Evolutionary conservation across 2,888 invertebrate genomes (phyloP), one percentile per base, ranked within the genome.

Genomic region (Melitaea athalia): DNA sequence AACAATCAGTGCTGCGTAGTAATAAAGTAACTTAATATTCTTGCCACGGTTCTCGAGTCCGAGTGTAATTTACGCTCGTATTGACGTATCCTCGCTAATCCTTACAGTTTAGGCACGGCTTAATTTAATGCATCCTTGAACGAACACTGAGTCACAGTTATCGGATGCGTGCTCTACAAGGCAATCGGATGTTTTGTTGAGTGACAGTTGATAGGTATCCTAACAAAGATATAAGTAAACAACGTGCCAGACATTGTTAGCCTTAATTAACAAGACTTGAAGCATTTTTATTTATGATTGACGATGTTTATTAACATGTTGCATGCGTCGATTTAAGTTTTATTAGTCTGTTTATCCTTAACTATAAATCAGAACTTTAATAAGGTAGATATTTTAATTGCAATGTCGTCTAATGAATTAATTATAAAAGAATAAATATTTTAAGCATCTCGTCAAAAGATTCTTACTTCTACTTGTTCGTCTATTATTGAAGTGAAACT

Each of bases 81-180:
- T 74, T 82, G 82, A 83, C 84, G 78, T 81, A 82, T 84, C 83
- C 83, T 83, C 73, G 80, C 81, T 81, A 80, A 84, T 83, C 81
- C 79, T 80, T 77, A 78, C 75, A 72, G 72, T 74, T 70, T 72
- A 67, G 72, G 74, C 69, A 69, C 73, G 75, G 70, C 70, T 70
- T 75, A 75, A 76, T 75, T 76, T 81, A 82, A 76, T 80, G 77
- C 81, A 82, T 85, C 85, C 85, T 83, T 76, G 67, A 67, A 70
- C 45, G 50, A 63, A 64, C 60, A 71, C 67, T 71, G 69, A 72
- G 53, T 57, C 59, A 65, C 45, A 14, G 63, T 15, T 74, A 75
- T 70, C 74, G 71, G 68, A 71, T 72, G 69, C 65, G 38, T 61
- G 60, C 68, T 73, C 33, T 69, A 72, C 74, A 72, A 63, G 70